Percentiles rank a stretch among this genome's conserved stretches.
These are phyloP conservation scores for Catharus fuscescens DNA, from an alignment of 2,113 vertebrate species.

Conservation along the genomic window DNA sequence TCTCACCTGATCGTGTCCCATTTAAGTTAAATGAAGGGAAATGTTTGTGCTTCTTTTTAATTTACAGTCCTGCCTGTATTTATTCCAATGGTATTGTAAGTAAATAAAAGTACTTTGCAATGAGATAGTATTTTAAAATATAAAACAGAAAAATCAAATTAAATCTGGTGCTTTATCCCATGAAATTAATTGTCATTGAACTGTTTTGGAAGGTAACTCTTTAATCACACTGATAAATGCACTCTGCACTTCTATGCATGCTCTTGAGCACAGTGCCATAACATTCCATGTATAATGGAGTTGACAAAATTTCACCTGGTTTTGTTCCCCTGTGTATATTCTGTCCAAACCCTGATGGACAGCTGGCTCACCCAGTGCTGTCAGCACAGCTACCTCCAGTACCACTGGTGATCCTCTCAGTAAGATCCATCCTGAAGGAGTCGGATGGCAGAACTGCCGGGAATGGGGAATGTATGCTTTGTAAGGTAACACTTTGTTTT, in stretches of 20 bases:
- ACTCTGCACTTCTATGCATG: background rate
- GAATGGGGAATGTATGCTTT: background rate
- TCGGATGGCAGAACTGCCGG: background rate
- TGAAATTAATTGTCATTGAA: background rate
- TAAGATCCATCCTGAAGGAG: background rate
- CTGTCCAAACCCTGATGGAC: background rate
- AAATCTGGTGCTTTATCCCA: background rate
- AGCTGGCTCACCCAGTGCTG: background rate
- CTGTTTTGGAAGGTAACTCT: background rate
- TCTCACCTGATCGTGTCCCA: background rate
- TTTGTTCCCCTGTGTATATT: background rate
- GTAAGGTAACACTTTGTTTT: constrained; percentile 12
- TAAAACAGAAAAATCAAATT: background rate
- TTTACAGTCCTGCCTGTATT: background rate
- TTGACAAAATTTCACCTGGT: background rate
- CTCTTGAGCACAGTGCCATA: background rate
- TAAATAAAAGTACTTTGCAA: background rate
- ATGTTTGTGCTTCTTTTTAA: background rate
- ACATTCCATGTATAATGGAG: background rate
- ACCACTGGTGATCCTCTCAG: background rate
- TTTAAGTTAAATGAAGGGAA: background rate
- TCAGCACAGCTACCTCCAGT: background rate
- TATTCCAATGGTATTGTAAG: background rate
- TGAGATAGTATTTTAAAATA: background rate
- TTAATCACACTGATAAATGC: background rate